Evolutionary conservation across 2,888 invertebrate genomes (phyloP), one percentile per base, ranked within the genome.

Genomic region (Polyommatus icarus): DNA sequence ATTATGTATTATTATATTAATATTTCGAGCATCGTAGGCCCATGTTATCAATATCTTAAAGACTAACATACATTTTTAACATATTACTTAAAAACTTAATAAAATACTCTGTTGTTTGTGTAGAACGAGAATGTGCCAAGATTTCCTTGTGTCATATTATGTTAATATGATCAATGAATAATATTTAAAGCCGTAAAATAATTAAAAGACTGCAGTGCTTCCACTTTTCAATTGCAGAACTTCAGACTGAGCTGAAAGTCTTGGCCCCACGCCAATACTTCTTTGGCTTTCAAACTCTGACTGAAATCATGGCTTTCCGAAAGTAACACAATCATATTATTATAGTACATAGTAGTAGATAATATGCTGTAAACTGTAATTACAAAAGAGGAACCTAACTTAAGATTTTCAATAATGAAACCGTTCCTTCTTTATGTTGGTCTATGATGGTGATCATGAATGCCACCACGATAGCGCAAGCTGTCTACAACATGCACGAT

Each of bases 81-180:
- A 10, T 10, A 40, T 40, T 40, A 40, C 40, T 40, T 40, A 10
- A 40, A 36, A 40, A 10, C 40, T 40, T 2, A 40, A 40, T 40
- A 40, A 40, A 40, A 40, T 40, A 40, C 40, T 1, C 7, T 40
- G 10, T 40, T 46, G 46, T 46, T 46, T 3, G 46, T 54, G 57
- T 32, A 4, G 15, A 12, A 10, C 24, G 61, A 61, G 20, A 24
- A 20, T 20, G 12, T 67, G 67, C 67, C 18, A 67, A 32, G 67
- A 29, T 29, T 67, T 67, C 29, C 1, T 18, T 36, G 24, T 71
- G 78, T 76, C 29, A 46, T 18, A 29, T n/a, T 18, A 29, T n/a
- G 67, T 82, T 75, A 67, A 67, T 67, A 29, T 15, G 67, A 29
- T 67, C 67, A 67, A 67, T 29, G 18, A 67, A 67, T 67, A 67